Conservation (phyloP, 2,888 invertebrate genomes). For the Euphydryas editha region DNA sequence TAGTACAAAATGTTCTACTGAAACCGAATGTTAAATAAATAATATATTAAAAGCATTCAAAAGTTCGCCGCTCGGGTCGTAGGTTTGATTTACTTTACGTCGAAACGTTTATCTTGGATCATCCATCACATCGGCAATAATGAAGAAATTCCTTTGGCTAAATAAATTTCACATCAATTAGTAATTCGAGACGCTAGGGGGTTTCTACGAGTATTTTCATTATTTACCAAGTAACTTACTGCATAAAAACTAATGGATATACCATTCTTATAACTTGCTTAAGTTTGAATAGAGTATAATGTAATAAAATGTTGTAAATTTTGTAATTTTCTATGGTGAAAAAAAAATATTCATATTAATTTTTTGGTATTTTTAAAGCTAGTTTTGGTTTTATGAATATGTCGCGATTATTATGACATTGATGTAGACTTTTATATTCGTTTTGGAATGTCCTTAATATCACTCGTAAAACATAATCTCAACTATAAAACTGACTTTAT, state of each 20-base stretch:
- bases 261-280: neutral
- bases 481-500: neutral
- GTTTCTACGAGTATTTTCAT: slow-evolving; percentile 30
- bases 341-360: too few relatives aligned
- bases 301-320: too few relatives aligned
- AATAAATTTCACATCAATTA: slow-evolving; percentile 76
- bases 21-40: slow-evolving; percentile 62
- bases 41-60: slow-evolving; percentile 62
- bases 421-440: neutral
- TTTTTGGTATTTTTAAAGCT: too few relatives aligned
- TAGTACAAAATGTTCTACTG: slow-evolving; percentile 48
- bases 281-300: neutral
- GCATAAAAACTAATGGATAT: slow-evolving; percentile 11
- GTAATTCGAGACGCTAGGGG: slow-evolving; percentile 69
- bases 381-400: neutral
- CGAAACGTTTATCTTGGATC: slow-evolving; percentile 73
- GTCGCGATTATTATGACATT: neutral
- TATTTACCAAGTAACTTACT: slow-evolving; percentile 45
- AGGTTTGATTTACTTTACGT: slow-evolving; percentile 71
- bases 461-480: neutral
- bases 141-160: slow-evolving; percentile 70
- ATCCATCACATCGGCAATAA: slow-evolving; percentile 76
- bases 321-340: too few relatives aligned
- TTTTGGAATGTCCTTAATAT: neutral
- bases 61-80: slow-evolving; percentile 53